Percentiles rank a stretch among this genome's conserved stretches.
Conservation (phyloP, 1,140 invertebrate genomes). For the Thaumatotibia leucotreta region DNA sequence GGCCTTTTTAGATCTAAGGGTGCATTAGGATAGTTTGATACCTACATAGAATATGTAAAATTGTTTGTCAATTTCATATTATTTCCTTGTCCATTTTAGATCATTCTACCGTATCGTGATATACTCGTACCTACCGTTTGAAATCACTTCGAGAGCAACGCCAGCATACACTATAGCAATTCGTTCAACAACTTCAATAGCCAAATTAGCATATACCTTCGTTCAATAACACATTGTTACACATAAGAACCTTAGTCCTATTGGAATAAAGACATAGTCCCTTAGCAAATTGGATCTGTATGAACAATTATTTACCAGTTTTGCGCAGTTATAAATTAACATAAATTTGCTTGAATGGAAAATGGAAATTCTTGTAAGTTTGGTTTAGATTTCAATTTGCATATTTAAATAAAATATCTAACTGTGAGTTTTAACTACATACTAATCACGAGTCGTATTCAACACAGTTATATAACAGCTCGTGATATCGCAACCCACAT, state of each 20-base stretch:
- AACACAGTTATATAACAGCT: background rate
- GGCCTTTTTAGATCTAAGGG: no score
- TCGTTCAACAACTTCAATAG: background rate
- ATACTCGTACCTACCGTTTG: background rate
- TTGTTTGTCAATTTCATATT: no score
- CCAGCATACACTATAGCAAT: background rate
- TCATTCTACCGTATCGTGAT: background rate
- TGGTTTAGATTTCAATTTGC: background rate
- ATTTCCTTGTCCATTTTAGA: background rate
- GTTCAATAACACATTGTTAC: background rate
- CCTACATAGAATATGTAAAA: no score
- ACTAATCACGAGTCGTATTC: background rate
- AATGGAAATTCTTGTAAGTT: background rate
- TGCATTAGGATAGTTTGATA: background rate
- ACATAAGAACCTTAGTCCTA: background rate
- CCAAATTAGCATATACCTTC: background rate
- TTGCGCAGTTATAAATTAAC: background rate
- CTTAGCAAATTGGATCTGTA: background rate
- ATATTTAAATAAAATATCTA: background rate
- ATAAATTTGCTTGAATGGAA: background rate
- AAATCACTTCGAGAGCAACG: background rate
- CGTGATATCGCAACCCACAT: no score
- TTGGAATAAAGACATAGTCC: background rate
- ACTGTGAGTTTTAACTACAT: background rate
- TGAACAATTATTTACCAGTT: conserved; percentile 3